Evolutionary conservation across 2,113 vertebrate species (phyloP).

Genomic region (Mustela nigripes): DNA sequence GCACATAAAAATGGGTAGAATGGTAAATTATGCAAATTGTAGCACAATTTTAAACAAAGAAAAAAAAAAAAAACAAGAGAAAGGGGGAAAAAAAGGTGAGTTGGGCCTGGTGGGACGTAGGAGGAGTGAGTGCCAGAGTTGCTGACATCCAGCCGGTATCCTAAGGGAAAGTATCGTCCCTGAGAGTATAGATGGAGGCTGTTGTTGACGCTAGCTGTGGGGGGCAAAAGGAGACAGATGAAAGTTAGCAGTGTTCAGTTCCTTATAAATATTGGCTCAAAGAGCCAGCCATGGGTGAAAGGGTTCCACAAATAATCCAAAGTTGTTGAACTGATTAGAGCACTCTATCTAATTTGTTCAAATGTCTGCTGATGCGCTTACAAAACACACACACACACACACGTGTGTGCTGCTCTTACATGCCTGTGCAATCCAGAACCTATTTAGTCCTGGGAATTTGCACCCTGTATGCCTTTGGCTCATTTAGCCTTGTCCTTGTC

Average conservation of each 20-base stretch:
- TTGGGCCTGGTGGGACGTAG: background rate
- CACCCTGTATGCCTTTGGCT: background rate
- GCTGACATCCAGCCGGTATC: background rate
- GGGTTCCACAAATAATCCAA: background rate
- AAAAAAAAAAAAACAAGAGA: background rate
- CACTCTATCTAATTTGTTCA: background rate
- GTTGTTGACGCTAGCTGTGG: background rate
- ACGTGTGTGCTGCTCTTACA: background rate
- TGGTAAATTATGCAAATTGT: background rate
- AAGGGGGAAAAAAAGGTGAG: background rate
- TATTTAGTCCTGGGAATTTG: background rate
- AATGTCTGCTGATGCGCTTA: background rate
- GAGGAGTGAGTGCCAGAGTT: background rate
- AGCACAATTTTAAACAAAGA: background rate
- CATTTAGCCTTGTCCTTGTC: background rate
- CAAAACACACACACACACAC: background rate
- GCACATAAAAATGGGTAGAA: background rate
- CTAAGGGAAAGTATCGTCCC: background rate
- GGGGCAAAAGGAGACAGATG: background rate
- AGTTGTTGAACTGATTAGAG: background rate
- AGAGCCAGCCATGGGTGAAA: background rate
- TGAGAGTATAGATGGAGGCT: background rate
- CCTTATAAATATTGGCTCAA: background rate
- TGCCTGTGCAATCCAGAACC: background rate
- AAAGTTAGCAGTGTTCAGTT: background rate